Evolutionary conservation across 2,888 invertebrate species (phyloP), one percentile per base, ranked within the genome.

Genomic region (Diploptera punctata): DNA sequence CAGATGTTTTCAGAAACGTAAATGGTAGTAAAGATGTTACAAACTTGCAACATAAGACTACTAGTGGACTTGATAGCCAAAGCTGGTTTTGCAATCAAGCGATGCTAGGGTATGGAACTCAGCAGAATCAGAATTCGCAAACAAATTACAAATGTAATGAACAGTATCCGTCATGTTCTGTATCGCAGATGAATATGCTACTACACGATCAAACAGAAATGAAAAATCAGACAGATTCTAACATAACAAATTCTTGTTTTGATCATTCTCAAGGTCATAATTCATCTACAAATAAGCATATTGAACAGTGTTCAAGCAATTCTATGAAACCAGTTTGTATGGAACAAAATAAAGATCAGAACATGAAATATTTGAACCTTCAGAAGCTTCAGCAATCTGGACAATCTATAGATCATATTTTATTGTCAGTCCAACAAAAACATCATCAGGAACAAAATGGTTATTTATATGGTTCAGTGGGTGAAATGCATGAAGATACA

Each of bases 81-180:
- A 74, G 44, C 44, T 75, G 75, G 75, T 70, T 71, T 54, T 75
- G 73, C 38, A 61, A 52, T 38, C 75, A 70, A 67, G 69, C 69
- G 18, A 68, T 71, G 13, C 57, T 68, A 21, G 47, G 67, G 1
- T 73, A 71, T 24, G 68, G 67, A 21, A 71, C 24, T 38, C 72
- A 75, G 24, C 67, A 68, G 43, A 70, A 61, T 33, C 72, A 74
- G 31, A 71, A 61, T 24, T 70, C 71, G 19, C 72, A 74, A 24
- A 19, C 38, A 9, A 57, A 62, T 61, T 75, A 68, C 52, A 75
- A 75, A 52, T 74, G 74, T 67, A 73, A 68, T 60, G 75, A 75
- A 21, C 74, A 74, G n/a, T 75, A 69, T 71, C 60, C 75, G 18
- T 71, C 73, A 10, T 75, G 75, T 47, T 71, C 73, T 16, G 52